These are phyloP conservation scores for Hydractinia echinata DNA, from an alignment of 30 jellyfish, hydroid and myxozoan genomes.

Conservation along the genomic window DNA sequence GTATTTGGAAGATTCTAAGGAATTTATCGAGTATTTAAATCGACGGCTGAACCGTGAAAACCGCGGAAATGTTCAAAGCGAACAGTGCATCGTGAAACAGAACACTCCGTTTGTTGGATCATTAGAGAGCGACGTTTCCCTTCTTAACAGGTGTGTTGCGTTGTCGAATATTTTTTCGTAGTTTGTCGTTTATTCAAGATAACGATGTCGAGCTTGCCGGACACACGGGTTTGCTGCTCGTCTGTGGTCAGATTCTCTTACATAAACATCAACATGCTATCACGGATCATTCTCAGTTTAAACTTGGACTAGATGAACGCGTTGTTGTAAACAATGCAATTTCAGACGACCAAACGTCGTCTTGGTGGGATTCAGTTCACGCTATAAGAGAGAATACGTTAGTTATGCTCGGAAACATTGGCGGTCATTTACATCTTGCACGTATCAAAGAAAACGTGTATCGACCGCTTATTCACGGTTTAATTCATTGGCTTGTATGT, in stretches of 20 bases:
- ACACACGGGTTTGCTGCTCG: conserved; percentile 77
- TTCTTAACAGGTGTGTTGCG: conserved; percentile 70
- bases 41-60: conserved; percentile 77
- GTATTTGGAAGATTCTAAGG: conserved; percentile 85
- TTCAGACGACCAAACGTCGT: conserved; percentile 64
- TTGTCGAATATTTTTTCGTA: conserved; percentile 88
- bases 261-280: conserved; percentile 84
- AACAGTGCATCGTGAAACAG: conserved; percentile 79
- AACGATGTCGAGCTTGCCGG: conserved; percentile 89
- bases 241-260: conserved; percentile 60
- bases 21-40: conserved; percentile 78
- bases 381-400: conserved; percentile 85
- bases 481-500: conserved; percentile 96
- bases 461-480: conserved; percentile 71
- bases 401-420: conserved; percentile 84
- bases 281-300: conserved; percentile 95
- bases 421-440: conserved; percentile 89
- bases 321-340: conserved; percentile 22
- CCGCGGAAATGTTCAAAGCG: conserved; percentile 90
- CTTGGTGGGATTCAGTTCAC: conserved; percentile 53
- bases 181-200: conserved; percentile 90
- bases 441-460: conserved; percentile 63
- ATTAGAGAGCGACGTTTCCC: conserved; percentile 56
- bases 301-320: conserved; percentile 55
- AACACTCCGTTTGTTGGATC: conserved; percentile 65